Base-by-base conservation (phyloP, 2,888 invertebrate species). In the Orthonychiurus folsomi region DNA sequence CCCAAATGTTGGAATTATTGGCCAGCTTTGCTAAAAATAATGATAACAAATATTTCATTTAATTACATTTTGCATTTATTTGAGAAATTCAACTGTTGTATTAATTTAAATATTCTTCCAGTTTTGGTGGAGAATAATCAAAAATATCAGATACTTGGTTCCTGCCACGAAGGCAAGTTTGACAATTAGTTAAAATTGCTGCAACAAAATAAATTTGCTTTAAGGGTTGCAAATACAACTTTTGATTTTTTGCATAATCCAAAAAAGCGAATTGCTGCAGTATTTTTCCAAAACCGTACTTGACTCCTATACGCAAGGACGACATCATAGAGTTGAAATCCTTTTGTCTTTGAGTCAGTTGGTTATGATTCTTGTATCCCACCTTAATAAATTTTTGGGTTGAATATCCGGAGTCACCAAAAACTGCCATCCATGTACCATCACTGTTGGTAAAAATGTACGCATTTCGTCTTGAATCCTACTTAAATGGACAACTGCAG, bases 351-450 rank as follows among this genome's bases (percentile, higher is more conserved):
- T 55, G 27, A 24, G 47, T 26, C 20, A 59, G 48, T 9, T 23
- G 5, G 5, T 20, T 18, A 23, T 56, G 21, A 47, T 60, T 63
- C 23, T 63, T 63, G 23, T 56, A 63, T 25, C 63, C 63, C 1
- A 60, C 56, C 26, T 63, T 63, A 1, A 63, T 57, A 26, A 52
- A 63, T 24, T 61, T 60, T 52, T 63, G 63, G 24, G 60, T 63
- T 0, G 60, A 50, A 47, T 63, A 63, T 12, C 63, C 63, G 0
- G 63, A 60, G 20, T 63, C 60, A 1, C 64, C 64, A 50, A 21
- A 59, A 3, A 59, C 2, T n/a, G 5, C 3, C 20, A 27, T 55
- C 53, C 61, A 61, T 9, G 58, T 28, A 1, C 59, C 58, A 25
- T 61, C 61, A 23, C 1, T 5, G 1, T 59, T 56, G 2, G 47